A percentile compares a stretch with the other conserved stretches of the same genome.
Conservation (phyloP, 2,113 vertebrate species). For the Bagarius yarrelli region DNA sequence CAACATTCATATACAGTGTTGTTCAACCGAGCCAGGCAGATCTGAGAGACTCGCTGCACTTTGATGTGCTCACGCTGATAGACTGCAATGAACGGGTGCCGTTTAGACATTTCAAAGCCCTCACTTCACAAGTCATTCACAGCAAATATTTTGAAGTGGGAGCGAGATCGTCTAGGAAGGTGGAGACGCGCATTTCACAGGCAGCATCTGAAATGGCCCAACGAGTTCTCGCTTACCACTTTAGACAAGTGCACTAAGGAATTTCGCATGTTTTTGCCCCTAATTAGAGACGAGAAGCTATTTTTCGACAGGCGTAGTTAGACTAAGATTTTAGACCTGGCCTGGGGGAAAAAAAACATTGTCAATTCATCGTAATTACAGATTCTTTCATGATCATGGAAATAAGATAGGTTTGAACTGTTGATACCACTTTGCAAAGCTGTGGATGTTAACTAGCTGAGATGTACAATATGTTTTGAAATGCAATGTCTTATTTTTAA, state of each 20-base stretch:
- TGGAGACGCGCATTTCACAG: constrained; percentile 34
- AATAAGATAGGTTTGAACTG: not conserved
- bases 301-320: not conserved
- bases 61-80: constrained; percentile 57
- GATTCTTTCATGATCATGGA: not conserved
- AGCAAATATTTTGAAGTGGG: constrained; percentile 56
- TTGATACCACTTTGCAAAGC: not conserved
- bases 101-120: constrained; percentile 59
- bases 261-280: constrained; percentile 36
- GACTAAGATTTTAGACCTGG: constrained; percentile 17
- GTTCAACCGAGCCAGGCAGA: constrained; percentile 51
- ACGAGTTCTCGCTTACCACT: constrained; percentile 47
- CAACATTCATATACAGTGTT: constrained; percentile 46
- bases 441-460: not conserved
- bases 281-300: constrained; percentile 39
- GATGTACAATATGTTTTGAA: not conserved
- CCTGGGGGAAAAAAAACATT: not conserved
- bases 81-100: constrained; percentile 49
- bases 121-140: constrained; percentile 50
- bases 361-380: constrained; percentile 10
- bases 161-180: constrained; percentile 47
- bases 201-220: constrained; percentile 48
- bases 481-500: too few relatives aligned
- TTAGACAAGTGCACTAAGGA: constrained; percentile 45
- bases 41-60: constrained; percentile 53